Evolutionary conservation across 2,797 vertebrate species (phyloP), one percentile per base, ranked within the genome.

Genomic region (Lepus oiostolus): DNA sequence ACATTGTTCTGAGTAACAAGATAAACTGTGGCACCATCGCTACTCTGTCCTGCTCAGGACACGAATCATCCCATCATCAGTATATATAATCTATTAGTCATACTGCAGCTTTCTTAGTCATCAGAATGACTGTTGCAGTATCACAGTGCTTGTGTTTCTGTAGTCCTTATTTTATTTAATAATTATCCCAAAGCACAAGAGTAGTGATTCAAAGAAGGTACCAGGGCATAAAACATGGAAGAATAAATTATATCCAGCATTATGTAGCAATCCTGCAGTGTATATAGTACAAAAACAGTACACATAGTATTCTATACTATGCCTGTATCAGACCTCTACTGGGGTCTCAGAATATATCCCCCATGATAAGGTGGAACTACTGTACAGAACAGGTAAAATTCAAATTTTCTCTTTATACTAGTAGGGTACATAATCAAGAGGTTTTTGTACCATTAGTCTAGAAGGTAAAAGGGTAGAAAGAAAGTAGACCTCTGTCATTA

Each of bases 331-430:
- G 28, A 13, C 3, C 32, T 42, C 22, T 21, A 47, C 2, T 38
- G 28, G 22, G 24, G 17, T 22, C 58, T 71, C 72, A 5, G 42
- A 72, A 58, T 3, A 28, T 21, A 26, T 63, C 58, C 13, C 63
- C 21, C 42, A 35, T 12, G 17, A 47, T n/a, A 70, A 52, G 50
- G 14, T 35, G 32, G 54, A 19, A 71, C 26, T 38, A 22, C 32
- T 28, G 5, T 26, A 52, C 21, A 79, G 38, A 88, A 81, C 4
- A 62, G 2, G 7, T 42, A 2, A 93, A 90, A 63, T 2, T 70
- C 50, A 35, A 24, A 42, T 47, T 62, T 54, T 75, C 68, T 7
- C 68, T 65, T 94, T 95, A 88, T 75, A 65, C 60, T 60, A 5
- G 21, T 30, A 88, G 10, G 5, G 22, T 81, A 4, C 42, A 65